Conservation (phyloP, 2,888 invertebrate genomes). For the Caenorhabditis imperialis region DNA sequence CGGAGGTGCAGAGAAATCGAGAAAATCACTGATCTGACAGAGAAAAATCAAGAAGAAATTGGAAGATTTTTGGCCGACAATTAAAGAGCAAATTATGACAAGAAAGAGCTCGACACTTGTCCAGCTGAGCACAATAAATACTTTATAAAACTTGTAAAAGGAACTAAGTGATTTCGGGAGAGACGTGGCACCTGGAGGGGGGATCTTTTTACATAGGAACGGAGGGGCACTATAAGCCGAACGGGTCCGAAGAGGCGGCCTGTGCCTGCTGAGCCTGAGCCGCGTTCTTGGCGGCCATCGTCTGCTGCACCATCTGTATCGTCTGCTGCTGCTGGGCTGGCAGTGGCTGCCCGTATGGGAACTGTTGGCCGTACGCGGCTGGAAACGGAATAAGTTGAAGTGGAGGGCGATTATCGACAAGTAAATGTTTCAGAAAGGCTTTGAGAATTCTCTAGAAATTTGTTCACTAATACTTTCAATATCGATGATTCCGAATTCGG, state of each 20-base stretch:
- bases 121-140: no score
- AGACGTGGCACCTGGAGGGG: neutral
- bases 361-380: conserved; percentile 15
- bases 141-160: no score
- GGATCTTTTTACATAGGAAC: conserved; percentile 23
- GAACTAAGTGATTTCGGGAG: conserved; percentile 35
- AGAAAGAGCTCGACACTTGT: no score
- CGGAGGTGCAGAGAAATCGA: conserved; percentile 12
- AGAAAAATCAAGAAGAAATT: conserved; percentile 1
- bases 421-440: no score
- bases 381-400: no score
- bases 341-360: conserved; percentile 4
- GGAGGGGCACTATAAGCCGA: conserved; percentile 25
- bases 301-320: conserved; percentile 49
- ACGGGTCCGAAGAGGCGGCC: conserved; percentile 37
- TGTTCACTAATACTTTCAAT: no score
- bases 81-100: conserved; percentile 37
- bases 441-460: no score
- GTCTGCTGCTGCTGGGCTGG: conserved; percentile 51
- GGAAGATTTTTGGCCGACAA: no score
- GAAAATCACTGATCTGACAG: conserved; percentile 42
- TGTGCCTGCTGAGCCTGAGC: conserved; percentile 54
- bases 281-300: conserved; percentile 35
- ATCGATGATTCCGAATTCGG: no score
- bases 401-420: no score